Conservation (phyloP, 1,140 invertebrate genomes). For the Drosophila orena region DNA sequence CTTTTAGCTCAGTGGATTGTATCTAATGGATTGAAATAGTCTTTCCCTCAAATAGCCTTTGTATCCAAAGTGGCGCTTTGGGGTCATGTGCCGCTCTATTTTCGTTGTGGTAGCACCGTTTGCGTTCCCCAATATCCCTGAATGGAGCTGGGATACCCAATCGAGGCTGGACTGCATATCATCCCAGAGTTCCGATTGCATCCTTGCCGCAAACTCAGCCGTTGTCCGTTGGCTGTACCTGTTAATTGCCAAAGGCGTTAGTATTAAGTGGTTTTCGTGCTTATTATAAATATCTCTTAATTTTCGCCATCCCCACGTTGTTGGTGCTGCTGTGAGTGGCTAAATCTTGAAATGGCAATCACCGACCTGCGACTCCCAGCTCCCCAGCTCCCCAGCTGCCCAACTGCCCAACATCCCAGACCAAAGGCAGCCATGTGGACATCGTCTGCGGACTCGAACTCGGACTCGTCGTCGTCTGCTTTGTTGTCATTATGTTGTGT, state of each 20-base stretch:
- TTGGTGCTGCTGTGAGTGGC: conserved; percentile 28
- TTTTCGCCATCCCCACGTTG: conserved; percentile 68
- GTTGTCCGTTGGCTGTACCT: conserved; percentile 62
- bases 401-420: background rate
- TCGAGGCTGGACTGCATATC: conserved; percentile 33
- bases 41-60: conserved; percentile 2
- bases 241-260: conserved; percentile 85
- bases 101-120: background rate
- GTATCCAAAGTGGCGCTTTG: conserved; percentile 28
- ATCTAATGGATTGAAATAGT: background rate
- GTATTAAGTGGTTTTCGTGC: conserved; percentile 85
- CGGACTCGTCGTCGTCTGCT: conserved; percentile 57
- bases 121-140: background rate
- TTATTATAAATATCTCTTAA: conserved; percentile 85
- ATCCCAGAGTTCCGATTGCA: conserved; percentile 45
- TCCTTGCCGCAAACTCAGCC: conserved; percentile 34
- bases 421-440: conserved; percentile 64
- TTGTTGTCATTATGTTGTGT: conserved; percentile 82
- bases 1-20: conserved; percentile 1
- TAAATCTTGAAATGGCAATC: conserved; percentile 83
- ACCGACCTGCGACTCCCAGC: conserved; percentile 55
- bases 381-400: conserved; percentile 2
- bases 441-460: conserved; percentile 41
- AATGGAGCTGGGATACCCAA: background rate
- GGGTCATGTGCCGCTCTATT: conserved; percentile 20